Base-by-base conservation (phyloP, 2,888 invertebrate genomes). In the Ephialtes manifestator region DNA sequence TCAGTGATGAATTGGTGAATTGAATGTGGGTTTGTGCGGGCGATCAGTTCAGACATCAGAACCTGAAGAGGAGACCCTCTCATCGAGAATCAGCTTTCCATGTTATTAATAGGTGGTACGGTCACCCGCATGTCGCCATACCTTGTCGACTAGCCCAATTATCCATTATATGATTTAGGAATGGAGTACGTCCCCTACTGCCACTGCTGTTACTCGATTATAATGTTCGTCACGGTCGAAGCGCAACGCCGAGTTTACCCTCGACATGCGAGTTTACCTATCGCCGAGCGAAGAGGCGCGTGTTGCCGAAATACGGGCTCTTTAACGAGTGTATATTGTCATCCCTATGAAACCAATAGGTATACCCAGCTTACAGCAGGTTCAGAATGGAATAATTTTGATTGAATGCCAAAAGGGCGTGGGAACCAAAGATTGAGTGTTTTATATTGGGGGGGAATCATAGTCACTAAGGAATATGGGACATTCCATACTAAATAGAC, bases 301-400 rank as follows among this genome's bases (percentile, higher is more conserved):
- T 72, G 77, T 35, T 72, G 55, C 53, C 72, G 77, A 82, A 82
- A 82, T 82, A 82, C 82, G 82, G 82, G 82, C 77, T 58, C 77
- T 77, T 65, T 65, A 28, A 55, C 24, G 28, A 53, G 20, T 51
- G 18, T 18, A 18, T 4, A 51, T 51, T 51, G 51, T 18, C 18
- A 1, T 18, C n/a, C 10, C 46, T 48, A 8, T 35, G 35, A 35
- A 35, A 35, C 35, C 35, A 35, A 4, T 24, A 24, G 24, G 24
- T 24, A 24, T 2, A 24, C n/a, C n/a, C 24, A 24, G 24, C 24
- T 1, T 24, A 24, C 2, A 24, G 24, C 1, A 24, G 24, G 24
- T 24, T 1, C 24, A 24, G 24, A 2, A 24, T 24, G 24, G 1
- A 39, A 39, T 46, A 46, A 13, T 13, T 1, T 10, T 46, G 46